Evolutionary conservation across 2,888 invertebrate species (phyloP), one percentile per base, ranked within the genome.

Genomic region (Leptinotarsa juncta): DNA sequence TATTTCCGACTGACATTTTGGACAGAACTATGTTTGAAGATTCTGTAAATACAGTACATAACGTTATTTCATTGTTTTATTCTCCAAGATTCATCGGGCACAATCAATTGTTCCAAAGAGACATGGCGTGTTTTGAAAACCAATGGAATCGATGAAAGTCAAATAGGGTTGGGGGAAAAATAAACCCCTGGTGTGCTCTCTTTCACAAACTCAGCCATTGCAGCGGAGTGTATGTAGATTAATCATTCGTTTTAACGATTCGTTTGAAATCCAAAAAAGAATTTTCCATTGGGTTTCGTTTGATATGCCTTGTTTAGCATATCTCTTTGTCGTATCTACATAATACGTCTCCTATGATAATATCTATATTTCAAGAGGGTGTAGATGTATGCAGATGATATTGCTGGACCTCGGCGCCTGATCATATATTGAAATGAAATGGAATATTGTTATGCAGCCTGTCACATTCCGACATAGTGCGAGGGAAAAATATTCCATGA

Each of bases 321-420:
- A 77, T 78, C 75, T 73, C 73, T 75, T 76, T 79, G 74, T 74
- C 72, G 66, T 71, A 80, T 80, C 79, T 79, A 76, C 80, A 79
- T 80, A 79, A 78, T 80, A 77, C 76, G 76, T 73, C 78, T 79
- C 76, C 76, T 77, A 79, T 77, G 79, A 80, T 80, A 79, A 77
- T 78, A 78, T 78, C 77, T 78, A 62, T 66, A 73, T 71, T 73
- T 65, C 67, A 67, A 70, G 71, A 78, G 72, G 78, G 76, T 76
- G 74, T 71, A 74, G 71, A 78, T 72, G 65, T 69, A 74, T 72
- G 70, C 67, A 70, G 72, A 70, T 75, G 71, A 62, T 60, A 72
- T 23, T 49, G 72, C 50, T 70, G 72, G 72, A 73, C 74, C 72
- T 57, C 72, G 66, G 62, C 65, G 71, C 68, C 75, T 73, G 75